Evolutionary conservation across 2,888 invertebrate genomes (phyloP).

Genomic region (Himalopsyche tibetana): DNA sequence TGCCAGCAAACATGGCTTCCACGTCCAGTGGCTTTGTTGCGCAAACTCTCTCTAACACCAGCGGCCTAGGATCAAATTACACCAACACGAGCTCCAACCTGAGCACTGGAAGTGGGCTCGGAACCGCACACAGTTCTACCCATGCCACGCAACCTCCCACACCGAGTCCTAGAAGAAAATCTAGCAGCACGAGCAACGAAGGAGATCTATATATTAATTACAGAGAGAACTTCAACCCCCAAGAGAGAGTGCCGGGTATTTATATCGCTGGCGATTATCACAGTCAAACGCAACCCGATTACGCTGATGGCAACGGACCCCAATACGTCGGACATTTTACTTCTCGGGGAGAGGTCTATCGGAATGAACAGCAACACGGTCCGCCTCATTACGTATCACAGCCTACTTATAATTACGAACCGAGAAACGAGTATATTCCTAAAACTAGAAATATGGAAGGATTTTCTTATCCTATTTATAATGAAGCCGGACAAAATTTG

Average conservation of each 20-base stretch:
- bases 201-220: conserved; percentile 80
- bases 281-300: conserved; percentile 69
- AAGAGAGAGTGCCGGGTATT: conserved; percentile 71
- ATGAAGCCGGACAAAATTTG: conserved; percentile 63
- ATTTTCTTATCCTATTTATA: conserved; percentile 61
- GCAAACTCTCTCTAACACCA: conserved; percentile 76
- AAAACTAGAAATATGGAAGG: conserved; percentile 62
- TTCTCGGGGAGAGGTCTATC: conserved; percentile 57
- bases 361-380: conserved; percentile 55
- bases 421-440: conserved; percentile 59
- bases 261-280: conserved; percentile 73
- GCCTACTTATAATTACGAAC: conserved; percentile 57
- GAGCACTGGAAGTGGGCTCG: conserved; percentile 69
- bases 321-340: conserved; percentile 64
- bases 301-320: conserved; percentile 68
- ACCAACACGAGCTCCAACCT: conserved; percentile 70
- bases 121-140: conserved; percentile 67
- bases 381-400: conserved; percentile 66
- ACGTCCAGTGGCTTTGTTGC: conserved; percentile 70
- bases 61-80: conserved; percentile 76
- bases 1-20: conserved; percentile 70
- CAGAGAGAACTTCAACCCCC: conserved; percentile 74
- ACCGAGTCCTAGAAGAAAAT: conserved; percentile 84
- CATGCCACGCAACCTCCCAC: conserved; percentile 76
- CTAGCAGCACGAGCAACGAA: conserved; percentile 83